Evolutionary conservation across 2,888 invertebrate genomes (phyloP).

Genomic region (Spatulosminthurus flaviceps): DNA sequence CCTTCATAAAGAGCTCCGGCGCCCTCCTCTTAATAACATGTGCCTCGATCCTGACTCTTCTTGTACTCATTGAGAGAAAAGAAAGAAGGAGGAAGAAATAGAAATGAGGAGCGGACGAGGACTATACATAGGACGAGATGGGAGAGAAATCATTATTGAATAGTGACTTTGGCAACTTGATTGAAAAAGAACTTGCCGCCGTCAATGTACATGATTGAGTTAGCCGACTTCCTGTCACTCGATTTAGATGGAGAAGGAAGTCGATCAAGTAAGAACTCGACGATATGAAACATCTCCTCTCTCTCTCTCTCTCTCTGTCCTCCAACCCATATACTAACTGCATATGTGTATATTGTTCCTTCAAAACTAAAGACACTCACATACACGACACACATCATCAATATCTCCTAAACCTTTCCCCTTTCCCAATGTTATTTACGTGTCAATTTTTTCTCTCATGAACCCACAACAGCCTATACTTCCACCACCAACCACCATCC

Average conservation of each 20-base stretch:
- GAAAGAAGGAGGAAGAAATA: constrained; percentile 28
- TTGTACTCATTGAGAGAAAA: background rate
- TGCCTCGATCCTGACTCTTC: background rate
- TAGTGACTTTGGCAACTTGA: constrained; percentile 41
- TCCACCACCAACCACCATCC: too few species aligned
- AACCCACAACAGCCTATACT: background rate
- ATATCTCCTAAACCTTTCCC: background rate
- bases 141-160: constrained; percentile 40
- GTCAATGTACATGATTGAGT: constrained; percentile 44
- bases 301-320: too few species aligned
- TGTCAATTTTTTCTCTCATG: background rate
- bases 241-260: constrained; percentile 35
- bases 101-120: constrained; percentile 19
- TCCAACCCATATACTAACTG: constrained; percentile 7
- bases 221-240: constrained; percentile 46
- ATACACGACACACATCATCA: too few species aligned
- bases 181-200: constrained; percentile 44
- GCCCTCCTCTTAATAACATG: background rate
- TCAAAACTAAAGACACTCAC: background rate
- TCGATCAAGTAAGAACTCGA: constrained; percentile 36
- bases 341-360: constrained; percentile 18
- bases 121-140: constrained; percentile 8
- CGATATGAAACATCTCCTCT: background rate
- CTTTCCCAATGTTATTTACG: background rate
- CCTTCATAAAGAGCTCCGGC: background rate